Conservation (phyloP, 2,797 vertebrate species). For the Naso thynnoides region DNA sequence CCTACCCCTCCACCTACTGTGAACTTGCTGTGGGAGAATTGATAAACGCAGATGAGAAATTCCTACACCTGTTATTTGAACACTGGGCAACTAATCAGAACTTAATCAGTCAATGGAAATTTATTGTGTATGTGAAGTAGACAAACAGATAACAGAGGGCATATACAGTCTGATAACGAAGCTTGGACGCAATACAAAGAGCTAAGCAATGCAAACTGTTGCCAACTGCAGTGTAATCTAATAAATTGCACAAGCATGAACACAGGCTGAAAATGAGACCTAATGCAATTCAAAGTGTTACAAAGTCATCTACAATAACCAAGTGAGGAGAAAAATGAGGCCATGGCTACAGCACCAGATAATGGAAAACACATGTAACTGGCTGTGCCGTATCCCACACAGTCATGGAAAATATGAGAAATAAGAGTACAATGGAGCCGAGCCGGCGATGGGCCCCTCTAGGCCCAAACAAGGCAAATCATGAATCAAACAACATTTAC, state of each 20-base stretch:
- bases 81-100: conserved; percentile 37
- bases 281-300: conserved; percentile 45
- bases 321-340: conserved; percentile 46
- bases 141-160: conserved; percentile 21
- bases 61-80: conserved; percentile 35
- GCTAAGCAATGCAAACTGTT: conserved; percentile 6
- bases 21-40: conserved; percentile 9
- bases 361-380: conserved; percentile 82
- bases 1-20: neutral
- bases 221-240: neutral
- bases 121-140: conserved; percentile 8
- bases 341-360: conserved; percentile 74
- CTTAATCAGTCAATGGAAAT: conserved; percentile 22
- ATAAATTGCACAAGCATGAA: neutral
- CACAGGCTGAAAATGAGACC: conserved; percentile 31
- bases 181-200: neutral
- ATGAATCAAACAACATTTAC: conserved; percentile 66
- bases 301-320: conserved; percentile 56
- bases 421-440: conserved; percentile 64
- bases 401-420: conserved; percentile 82
- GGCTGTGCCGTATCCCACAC: conserved; percentile 70
- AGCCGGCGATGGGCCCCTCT: conserved; percentile 57
- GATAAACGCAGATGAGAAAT: conserved; percentile 53
- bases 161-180: conserved; percentile 6
- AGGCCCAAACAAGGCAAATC: conserved; percentile 76